Percentiles rank a stretch among this genome's conserved stretches.
Evolutionary conservation across 2,797 vertebrate species (phyloP).

Genomic region (Pristis pectinata): DNA sequence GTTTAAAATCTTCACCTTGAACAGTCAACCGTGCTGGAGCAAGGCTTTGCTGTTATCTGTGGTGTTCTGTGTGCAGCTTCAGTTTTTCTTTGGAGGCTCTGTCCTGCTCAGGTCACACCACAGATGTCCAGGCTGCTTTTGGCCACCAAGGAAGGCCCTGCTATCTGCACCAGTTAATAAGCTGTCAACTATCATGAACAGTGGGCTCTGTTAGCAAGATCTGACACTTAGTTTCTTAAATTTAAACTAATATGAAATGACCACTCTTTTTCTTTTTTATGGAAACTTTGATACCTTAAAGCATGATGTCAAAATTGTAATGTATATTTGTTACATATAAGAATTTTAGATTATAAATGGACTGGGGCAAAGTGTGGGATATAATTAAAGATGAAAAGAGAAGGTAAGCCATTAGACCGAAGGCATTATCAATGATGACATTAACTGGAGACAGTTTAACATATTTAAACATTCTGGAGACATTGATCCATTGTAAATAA

Average conservation of each 20-base stretch:
- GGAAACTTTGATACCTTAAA: neutral
- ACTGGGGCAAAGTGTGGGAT: neutral
- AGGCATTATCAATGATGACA: neutral
- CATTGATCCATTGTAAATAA: neutral
- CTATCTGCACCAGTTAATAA: too few relatives aligned
- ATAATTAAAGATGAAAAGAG: neutral
- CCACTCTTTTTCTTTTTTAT: neutral
- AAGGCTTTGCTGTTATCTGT: too few relatives aligned
- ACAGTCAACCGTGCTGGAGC: too few relatives aligned
- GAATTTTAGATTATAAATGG: neutral
- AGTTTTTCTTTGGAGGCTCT: too few relatives aligned
- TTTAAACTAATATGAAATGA: neutral
- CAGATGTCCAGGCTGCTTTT: too few relatives aligned
- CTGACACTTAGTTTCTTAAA: too few relatives aligned
- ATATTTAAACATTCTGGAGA: neutral
- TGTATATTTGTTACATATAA: neutral
- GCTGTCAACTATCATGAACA: too few relatives aligned
- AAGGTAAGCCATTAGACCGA: neutral
- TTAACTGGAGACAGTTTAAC: neutral
- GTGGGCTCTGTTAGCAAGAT: too few relatives aligned
- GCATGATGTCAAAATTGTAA: neutral
- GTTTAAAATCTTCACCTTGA: too few relatives aligned
- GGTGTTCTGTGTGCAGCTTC: too few relatives aligned
- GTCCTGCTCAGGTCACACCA: too few relatives aligned
- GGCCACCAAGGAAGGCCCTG: too few relatives aligned